These are phyloP conservation scores for Matsumurasca onukii DNA, from an alignment of 1,140 invertebrate species.

Conservation along the genomic window DNA sequence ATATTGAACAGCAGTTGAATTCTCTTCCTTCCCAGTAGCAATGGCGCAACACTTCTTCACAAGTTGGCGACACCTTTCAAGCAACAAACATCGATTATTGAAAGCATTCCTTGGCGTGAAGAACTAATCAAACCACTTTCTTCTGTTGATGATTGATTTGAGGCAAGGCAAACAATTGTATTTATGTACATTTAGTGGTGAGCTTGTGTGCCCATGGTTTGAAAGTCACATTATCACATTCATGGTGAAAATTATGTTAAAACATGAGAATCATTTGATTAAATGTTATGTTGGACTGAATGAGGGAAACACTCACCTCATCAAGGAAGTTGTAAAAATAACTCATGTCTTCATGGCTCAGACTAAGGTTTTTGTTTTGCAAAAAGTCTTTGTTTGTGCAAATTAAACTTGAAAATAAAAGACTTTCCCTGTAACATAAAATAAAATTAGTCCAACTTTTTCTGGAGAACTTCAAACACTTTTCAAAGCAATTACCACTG, in stretches of 20 bases:
- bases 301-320: not conserved
- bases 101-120: not conserved
- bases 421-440: not conserved
- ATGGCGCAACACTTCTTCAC: not conserved
- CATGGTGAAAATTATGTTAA: not conserved
- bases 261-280: not conserved
- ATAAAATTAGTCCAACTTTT: too few species aligned
- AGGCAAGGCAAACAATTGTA: not conserved
- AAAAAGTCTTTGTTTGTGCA: constrained; percentile 9
- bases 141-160: constrained; percentile 1
- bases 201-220: not conserved
- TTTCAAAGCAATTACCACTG: too few species aligned
- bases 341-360: not conserved
- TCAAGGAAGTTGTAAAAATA: constrained; percentile 5
- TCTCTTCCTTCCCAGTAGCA: not conserved
- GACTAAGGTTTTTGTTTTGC: not conserved
- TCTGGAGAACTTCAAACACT: too few species aligned
- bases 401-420: constrained; percentile 2
- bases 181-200: not conserved
- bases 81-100: not conserved
- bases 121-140: not conserved
- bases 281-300: not conserved
- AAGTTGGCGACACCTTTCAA: not conserved
- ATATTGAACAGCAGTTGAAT: not conserved
- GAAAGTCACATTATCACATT: not conserved